phyloP scores from a whole-genome alignment of 2,888 invertebrate species.

The Epinotia nisella region DNA sequence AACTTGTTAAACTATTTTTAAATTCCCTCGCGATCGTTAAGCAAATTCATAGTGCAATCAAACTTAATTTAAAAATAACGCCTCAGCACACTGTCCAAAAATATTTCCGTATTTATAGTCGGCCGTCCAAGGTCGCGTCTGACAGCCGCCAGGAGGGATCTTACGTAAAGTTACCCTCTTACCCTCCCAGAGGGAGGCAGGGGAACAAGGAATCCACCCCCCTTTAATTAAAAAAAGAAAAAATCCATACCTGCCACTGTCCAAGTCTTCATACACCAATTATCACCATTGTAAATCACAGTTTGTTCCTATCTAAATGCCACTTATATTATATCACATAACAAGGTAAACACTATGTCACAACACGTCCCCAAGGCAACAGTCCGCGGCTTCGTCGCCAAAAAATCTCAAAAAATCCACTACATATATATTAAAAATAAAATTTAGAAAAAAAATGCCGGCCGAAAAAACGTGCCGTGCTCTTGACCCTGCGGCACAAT shows the following conservation, averaged over 20 bases:
- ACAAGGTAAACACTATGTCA: slow-evolving; percentile 82
- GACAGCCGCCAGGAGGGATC: slow-evolving; percentile 69
- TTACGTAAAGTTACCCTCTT: slow-evolving; percentile 68
- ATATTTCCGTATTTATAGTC: slow-evolving; percentile 82
- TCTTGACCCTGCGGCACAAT: slow-evolving; percentile 82
- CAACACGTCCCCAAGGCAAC: slow-evolving; percentile 84
- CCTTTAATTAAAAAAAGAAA: slow-evolving; percentile 63
- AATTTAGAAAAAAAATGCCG: slow-evolving; percentile 62
- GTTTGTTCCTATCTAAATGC: slow-evolving; percentile 81
- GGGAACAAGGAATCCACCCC: slow-evolving; percentile 59
- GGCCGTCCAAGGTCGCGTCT: slow-evolving; percentile 77
- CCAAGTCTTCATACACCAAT: slow-evolving; percentile 76
- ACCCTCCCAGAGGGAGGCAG: slow-evolving; percentile 55
- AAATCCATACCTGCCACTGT: slow-evolving; percentile 72
- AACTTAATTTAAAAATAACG: slow-evolving; percentile 64
- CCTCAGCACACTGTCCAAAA: slow-evolving; percentile 67
- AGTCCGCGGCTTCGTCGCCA: slow-evolving; percentile 76
- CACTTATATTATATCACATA: slow-evolving; percentile 83
- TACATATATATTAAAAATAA: slow-evolving; percentile 77
- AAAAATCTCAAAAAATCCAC: slow-evolving; percentile 80
- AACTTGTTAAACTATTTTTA: background rate
- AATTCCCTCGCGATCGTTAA: slow-evolving; percentile 52
- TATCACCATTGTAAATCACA: slow-evolving; percentile 84
- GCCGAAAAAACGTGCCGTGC: slow-evolving; percentile 76
- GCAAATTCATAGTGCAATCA: slow-evolving; percentile 56